Conservation (phyloP, 2,797 vertebrate genomes). For the Lutjanus argentimaculatus region DNA sequence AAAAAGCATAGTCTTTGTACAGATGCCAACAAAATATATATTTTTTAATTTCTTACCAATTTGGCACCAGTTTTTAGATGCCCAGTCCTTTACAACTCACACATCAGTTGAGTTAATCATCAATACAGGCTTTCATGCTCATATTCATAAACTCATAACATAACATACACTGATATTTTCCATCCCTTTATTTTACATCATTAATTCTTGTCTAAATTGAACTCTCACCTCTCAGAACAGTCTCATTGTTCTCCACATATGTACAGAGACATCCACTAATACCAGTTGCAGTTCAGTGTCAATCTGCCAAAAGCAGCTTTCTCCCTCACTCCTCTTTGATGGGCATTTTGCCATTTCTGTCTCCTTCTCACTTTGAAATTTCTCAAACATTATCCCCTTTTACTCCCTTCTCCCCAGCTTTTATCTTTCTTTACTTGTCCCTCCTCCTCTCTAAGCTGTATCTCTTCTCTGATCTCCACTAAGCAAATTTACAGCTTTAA, state of each 20-base stretch:
- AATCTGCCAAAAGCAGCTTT: constrained; percentile 29
- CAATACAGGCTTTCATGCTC: background rate
- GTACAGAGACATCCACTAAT: background rate
- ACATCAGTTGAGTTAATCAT: constrained; percentile 11
- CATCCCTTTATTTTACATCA: constrained; percentile 16
- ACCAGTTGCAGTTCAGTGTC: constrained; percentile 4
- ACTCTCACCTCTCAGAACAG: constrained; percentile 8
- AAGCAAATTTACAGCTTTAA: constrained; percentile 81
- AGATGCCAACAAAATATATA: background rate
- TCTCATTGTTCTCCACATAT: constrained; percentile 10
- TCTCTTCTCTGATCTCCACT: constrained; percentile 45
- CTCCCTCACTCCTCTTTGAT: background rate
- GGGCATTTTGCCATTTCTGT: constrained; percentile 4
- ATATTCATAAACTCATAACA: background rate
- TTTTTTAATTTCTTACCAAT: no score
- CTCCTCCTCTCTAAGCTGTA: background rate
- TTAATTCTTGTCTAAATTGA: constrained; percentile 22
- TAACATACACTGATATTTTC: background rate
- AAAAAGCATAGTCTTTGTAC: background rate
- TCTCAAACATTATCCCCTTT: background rate
- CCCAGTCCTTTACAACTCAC: background rate
- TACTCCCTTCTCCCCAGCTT: background rate
- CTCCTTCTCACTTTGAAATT: constrained; percentile 1
- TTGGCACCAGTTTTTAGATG: background rate
- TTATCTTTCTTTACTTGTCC: background rate